These are phyloP conservation scores for Halcyon senegalensis DNA, from an alignment of 2,113 vertebrate species.

Conservation along the genomic window DNA sequence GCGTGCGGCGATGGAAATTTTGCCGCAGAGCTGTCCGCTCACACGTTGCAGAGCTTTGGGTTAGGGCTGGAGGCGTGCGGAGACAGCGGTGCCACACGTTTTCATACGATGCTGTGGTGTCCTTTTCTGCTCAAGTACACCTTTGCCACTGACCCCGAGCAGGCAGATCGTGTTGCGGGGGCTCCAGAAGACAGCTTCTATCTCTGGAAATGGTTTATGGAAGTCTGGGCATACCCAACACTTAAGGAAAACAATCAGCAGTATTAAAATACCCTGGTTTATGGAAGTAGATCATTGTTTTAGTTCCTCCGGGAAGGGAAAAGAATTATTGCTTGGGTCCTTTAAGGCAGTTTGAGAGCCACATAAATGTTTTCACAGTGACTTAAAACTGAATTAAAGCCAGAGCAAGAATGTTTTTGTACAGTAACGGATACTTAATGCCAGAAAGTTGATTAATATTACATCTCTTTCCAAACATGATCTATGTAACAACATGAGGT, in stretches of 20 bases:
- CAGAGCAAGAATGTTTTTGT: constrained; percentile 71
- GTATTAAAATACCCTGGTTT: constrained; percentile 32
- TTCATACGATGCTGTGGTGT: rapidly evolving
- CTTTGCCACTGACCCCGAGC: not conserved
- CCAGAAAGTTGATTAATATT: constrained; percentile 66
- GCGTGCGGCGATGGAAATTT: not conserved
- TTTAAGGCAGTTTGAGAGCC: constrained; percentile 68
- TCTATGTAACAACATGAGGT: constrained; percentile 57
- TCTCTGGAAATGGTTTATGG: not conserved
- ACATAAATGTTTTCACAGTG: constrained; percentile 73
- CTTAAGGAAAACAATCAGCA: constrained; percentile 2
- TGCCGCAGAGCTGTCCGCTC: rapidly evolving
- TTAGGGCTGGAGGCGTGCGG: not conserved
- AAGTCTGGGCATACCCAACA: not conserved
- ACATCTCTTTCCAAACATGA: constrained; percentile 45
- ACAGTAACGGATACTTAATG: constrained; percentile 60
- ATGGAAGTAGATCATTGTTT: constrained; percentile 37
- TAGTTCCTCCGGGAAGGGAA: constrained; percentile 26
- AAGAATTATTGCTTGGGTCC: constrained; percentile 58
- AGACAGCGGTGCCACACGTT: rapidly evolving
- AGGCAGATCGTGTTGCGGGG: not conserved
- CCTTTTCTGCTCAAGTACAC: not conserved
- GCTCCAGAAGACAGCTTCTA: not conserved
- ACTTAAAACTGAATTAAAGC: constrained; percentile 73
- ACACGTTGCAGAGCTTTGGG: not conserved